Percentiles rank a stretch among this genome's conserved stretches.
Evolutionary conservation across 2,113 vertebrate genomes (phyloP).

Genomic region (Oryzias javanicus): DNA sequence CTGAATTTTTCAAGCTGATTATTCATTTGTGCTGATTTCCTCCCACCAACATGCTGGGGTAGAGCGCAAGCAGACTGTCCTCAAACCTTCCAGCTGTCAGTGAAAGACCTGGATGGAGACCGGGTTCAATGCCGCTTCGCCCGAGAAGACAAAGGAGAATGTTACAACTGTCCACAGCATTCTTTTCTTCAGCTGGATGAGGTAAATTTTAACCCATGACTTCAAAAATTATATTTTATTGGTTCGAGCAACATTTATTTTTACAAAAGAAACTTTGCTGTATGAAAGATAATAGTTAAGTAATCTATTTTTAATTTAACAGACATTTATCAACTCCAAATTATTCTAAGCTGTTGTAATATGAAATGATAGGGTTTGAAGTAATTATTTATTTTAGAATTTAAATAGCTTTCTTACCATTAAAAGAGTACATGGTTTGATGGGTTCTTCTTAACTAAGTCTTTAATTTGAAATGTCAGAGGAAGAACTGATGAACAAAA

Average conservation of each 20-base stretch:
- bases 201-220: constrained; percentile 36
- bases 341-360: no score
- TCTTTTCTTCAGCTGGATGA: constrained; percentile 64
- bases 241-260: not conserved
- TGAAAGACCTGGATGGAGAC: constrained; percentile 71
- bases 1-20: not conserved
- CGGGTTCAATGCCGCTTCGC: constrained; percentile 66
- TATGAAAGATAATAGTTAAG: no score
- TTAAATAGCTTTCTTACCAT: no score
- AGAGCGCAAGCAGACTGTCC: constrained; percentile 62
- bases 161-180: constrained; percentile 41
- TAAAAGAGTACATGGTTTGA: no score
- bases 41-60: not conserved
- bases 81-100: constrained; percentile 48
- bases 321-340: no score
- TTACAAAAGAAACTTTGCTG: no score
- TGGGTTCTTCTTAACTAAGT: no score
- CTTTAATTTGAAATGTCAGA: no score
- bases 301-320: no score
- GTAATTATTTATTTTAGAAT: no score
- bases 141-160: constrained; percentile 40
- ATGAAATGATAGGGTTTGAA: no score
- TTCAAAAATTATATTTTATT: not conserved
- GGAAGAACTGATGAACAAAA: no score
- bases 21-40: not conserved